These are phyloP conservation scores for Uloborus plumipes DNA, from an alignment of 2,888 invertebrate genomes.

Conservation along the genomic window DNA sequence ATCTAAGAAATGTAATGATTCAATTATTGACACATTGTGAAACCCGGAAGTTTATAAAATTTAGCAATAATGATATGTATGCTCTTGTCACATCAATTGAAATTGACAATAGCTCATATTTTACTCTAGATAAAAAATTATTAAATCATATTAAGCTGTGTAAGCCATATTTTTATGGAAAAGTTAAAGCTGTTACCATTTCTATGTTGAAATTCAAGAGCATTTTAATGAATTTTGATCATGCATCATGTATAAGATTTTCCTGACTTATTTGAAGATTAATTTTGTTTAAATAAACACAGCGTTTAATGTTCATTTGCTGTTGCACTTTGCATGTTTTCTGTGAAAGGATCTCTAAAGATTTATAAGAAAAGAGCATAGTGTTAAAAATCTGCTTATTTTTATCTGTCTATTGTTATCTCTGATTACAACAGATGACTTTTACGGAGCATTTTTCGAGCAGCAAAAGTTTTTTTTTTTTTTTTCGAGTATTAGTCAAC, in stretches of 20 bases:
- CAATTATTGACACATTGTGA: background rate
- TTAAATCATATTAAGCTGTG: background rate
- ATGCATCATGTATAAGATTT: background rate
- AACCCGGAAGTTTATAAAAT: background rate
- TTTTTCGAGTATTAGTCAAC: too few relatives aligned
- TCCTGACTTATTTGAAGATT: background rate
- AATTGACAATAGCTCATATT: background rate
- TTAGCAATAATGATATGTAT: background rate
- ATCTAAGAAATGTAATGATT: background rate
- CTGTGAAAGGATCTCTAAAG: too few relatives aligned
- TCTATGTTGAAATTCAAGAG: background rate
- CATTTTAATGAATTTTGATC: background rate
- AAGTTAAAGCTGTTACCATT: background rate
- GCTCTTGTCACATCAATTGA: constrained; percentile 2
- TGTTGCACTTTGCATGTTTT: too few relatives aligned
- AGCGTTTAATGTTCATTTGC: too few relatives aligned
- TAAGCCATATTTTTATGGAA: constrained; percentile 1
- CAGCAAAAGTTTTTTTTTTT: too few relatives aligned
- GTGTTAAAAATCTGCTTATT: too few relatives aligned
- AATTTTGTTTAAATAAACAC: too few relatives aligned
- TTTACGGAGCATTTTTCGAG: too few relatives aligned
- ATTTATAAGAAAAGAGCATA: too few relatives aligned
- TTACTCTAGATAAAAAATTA: background rate
- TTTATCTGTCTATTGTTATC: too few relatives aligned
- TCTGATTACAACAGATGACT: too few relatives aligned